Evolutionary conservation across 2,113 vertebrate genomes (phyloP).

Genomic region (Scolopax mira): DNA sequence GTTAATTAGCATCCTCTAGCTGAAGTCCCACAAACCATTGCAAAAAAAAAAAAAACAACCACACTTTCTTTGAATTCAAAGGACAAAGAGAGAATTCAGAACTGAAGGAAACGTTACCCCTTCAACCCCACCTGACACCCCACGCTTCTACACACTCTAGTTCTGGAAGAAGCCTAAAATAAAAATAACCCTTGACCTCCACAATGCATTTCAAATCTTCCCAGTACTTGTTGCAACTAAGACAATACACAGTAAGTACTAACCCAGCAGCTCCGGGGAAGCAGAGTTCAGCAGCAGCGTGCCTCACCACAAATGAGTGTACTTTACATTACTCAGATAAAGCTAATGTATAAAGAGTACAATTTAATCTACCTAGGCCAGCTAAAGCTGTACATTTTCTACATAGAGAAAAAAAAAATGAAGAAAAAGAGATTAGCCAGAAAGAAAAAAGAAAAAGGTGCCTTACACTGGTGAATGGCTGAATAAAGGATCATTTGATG

Average conservation of each 20-base stretch:
- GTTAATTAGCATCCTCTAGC: not conserved
- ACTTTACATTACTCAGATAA: not conserved
- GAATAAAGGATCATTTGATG: not conserved
- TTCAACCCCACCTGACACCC: not conserved
- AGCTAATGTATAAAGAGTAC: not conserved
- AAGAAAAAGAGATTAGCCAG: not conserved
- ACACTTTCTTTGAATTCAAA: not conserved
- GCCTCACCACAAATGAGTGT: not conserved
- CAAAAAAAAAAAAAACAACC: not conserved
- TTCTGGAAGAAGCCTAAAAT: not conserved
- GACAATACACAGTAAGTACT: not conserved
- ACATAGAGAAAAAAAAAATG: not conserved
- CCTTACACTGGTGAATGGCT: not conserved
- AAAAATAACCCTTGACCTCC: not conserved
- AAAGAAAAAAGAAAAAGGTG: not conserved
- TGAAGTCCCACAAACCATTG: not conserved
- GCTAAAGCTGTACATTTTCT: not conserved
- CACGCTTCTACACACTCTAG: not conserved
- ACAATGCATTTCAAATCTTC: not conserved
- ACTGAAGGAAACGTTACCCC: not conserved
- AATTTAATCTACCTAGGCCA: not conserved
- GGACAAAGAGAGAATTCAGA: not conserved
- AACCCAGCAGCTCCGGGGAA: not conserved
- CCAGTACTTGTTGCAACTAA: not conserved
- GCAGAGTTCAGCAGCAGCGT: not conserved